Conservation (phyloP, 1,140 invertebrate genomes). For the Sogatella furcifera region DNA sequence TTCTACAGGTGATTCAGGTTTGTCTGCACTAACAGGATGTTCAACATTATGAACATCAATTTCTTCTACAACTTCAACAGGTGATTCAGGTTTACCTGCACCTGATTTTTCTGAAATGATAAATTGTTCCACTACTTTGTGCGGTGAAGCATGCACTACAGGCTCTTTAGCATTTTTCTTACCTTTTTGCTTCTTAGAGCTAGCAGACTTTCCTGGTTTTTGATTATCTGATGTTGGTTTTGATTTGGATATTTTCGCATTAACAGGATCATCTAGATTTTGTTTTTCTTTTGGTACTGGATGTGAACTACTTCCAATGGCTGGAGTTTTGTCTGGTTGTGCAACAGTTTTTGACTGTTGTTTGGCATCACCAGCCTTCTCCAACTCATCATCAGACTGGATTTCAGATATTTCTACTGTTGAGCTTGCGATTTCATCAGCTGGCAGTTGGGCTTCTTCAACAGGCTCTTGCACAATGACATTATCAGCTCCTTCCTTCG, state of each 20-base stretch:
- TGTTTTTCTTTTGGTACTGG: neutral
- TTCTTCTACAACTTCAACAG: neutral
- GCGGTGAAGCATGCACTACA: too few species aligned
- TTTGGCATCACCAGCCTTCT: neutral
- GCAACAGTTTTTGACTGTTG: neutral
- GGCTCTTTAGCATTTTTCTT: too few species aligned
- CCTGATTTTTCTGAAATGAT: too few species aligned
- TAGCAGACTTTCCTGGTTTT: too few species aligned
- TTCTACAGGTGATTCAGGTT: too few species aligned
- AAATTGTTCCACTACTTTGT: too few species aligned
- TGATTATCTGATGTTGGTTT: too few species aligned
- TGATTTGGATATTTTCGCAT: too few species aligned
- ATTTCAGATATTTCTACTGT: slow-evolving; percentile 16
- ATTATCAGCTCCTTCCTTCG: slow-evolving; percentile 28
- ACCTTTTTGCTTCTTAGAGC: too few species aligned
- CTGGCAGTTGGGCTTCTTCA: slow-evolving; percentile 11
- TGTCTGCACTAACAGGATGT: neutral
- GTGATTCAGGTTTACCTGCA: too few species aligned
- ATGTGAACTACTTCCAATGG: neutral
- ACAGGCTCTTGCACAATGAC: slow-evolving; percentile 9
- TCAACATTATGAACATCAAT: neutral
- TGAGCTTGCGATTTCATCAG: neutral
- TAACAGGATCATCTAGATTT: too few species aligned
- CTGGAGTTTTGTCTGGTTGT: neutral
- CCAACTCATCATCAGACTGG: neutral